A percentile compares a stretch with the other conserved stretches of the same genome.
These are phyloP conservation scores for Rhynchonema sp. DNA, from an alignment of 2,888 invertebrate species.

Conservation along the genomic window DNA sequence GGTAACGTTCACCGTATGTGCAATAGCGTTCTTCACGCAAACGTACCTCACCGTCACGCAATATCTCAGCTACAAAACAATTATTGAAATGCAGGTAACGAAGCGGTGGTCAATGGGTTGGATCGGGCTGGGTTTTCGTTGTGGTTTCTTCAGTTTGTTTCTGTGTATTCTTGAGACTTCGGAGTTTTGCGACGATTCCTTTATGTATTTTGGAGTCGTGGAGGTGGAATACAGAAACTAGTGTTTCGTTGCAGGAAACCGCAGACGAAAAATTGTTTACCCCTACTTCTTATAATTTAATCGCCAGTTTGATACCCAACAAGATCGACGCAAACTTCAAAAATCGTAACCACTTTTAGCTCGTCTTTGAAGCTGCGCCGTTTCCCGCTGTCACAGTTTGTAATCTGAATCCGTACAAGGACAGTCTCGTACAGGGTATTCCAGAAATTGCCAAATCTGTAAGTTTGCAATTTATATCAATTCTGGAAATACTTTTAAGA, in stretches of 20 bases:
- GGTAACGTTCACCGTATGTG: constrained; percentile 14
- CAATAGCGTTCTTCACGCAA: constrained; percentile 18
- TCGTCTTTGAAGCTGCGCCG: constrained; percentile 11
- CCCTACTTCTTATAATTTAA: too few relatives aligned
- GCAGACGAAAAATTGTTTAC: too few relatives aligned
- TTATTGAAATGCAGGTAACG: constrained; percentile 27
- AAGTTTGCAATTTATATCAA: neutral
- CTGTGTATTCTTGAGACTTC: neutral
- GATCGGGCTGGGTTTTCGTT: too few relatives aligned
- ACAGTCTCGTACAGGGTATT: constrained; percentile 4
- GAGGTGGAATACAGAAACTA: too few relatives aligned
- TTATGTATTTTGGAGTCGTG: neutral
- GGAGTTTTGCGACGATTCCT: neutral
- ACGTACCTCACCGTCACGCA: constrained; percentile 26
- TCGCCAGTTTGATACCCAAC: too few relatives aligned
- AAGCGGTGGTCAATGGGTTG: too few relatives aligned
- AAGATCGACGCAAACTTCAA: too few relatives aligned
- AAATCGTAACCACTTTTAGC: too few relatives aligned
- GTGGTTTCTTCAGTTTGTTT: neutral
- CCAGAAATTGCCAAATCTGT: neutral
- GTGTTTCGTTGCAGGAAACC: too few relatives aligned
- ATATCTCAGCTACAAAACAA: constrained; percentile 24
- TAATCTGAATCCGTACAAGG: constrained; percentile 22
- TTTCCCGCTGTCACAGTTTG: constrained; percentile 23
- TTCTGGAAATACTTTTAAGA: neutral